Evolutionary conservation across 2,888 invertebrate genomes (phyloP), one percentile per base, ranked within the genome.

Genomic region (Ceratothoa steindachneri): DNA sequence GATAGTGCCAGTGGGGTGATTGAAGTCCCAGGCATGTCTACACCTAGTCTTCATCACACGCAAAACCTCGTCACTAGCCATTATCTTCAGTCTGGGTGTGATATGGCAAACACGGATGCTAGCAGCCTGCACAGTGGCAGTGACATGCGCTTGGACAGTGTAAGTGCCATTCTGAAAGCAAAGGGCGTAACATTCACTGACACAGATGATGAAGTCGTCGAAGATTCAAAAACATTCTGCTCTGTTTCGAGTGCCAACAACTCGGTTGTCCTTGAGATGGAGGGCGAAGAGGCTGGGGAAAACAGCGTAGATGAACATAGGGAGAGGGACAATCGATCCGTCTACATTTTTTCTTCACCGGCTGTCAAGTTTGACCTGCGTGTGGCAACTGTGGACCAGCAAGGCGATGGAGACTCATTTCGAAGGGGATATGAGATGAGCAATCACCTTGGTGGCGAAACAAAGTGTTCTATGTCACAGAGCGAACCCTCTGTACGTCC

Each of bases 151-250:
- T 70, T 79, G 51, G 79, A 79, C 67, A 79, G 79, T 66, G 79
- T 79, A 9, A 79, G 79, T 72, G 79, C 79, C 65, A 79, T 79
- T 31, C 76, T 79, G 52, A 79, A 72, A 5, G 79, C 79, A 5
- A 71, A 71, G 22, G 71, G 71, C 2, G 71, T 71, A 5, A 71
- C 71, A n/a, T 71, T 71, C 66, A 65, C 65, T 7, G 60, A 60
- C 60, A 60, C 60, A 22, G 60, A 60, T 24, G 60, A 60, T 24
- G 60, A 60, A 24, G 24, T 60, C 19, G 60, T 60, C 12, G 60
- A 60, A 24, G 60, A 60, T 24, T 22, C 27, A 24, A 60, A 60
- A 24, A 60, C 60, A 24, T 60, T 60, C 22, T 60, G 60, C 27
- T 60, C 60, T 1, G 2, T 60, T 60, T 60, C 60, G 9, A 60